These are phyloP conservation scores for Drosophila mettleri DNA, from an alignment of 2,888 invertebrate genomes.

Conservation along the genomic window DNA sequence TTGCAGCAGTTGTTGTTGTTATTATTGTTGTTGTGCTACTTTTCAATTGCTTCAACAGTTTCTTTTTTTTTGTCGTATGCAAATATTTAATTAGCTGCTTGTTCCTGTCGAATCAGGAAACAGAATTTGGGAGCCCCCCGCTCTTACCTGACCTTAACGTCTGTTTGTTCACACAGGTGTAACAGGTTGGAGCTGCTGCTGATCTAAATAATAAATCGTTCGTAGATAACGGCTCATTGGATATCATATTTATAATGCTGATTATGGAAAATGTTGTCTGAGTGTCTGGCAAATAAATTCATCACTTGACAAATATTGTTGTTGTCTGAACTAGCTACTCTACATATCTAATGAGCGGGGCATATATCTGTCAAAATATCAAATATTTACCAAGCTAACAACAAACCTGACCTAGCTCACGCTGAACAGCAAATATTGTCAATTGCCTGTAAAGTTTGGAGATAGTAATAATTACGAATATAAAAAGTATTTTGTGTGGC, in stretches of 20 bases:
- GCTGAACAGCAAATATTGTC: background rate
- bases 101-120: conserved; percentile 41
- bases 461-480: background rate
- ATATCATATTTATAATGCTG: conserved; percentile 29
- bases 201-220: conserved; percentile 9
- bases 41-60: conserved; percentile 16
- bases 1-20: background rate
- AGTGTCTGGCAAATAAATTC: conserved; percentile 57
- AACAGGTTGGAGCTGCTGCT: conserved; percentile 46
- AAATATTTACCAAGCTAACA: background rate
- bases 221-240: conserved; percentile 36
- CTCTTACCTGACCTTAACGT: conserved; percentile 3
- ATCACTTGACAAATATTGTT: conserved; percentile 29
- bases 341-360: conserved; percentile 5
- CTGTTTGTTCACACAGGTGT: conserved; percentile 31
- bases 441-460: background rate
- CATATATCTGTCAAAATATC: conserved; percentile 1
- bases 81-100: conserved; percentile 56
- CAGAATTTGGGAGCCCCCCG: conserved; percentile 11
- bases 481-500: background rate
- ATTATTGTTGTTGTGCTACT: conserved; percentile 3
- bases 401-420: conserved; percentile 7
- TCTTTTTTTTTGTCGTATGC: conserved; percentile 41
- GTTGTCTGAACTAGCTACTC: conserved; percentile 13
- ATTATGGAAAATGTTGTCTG: conserved; percentile 28